Base-by-base conservation (phyloP, 2,888 invertebrate species). In the Callimorpha dominula region DNA sequence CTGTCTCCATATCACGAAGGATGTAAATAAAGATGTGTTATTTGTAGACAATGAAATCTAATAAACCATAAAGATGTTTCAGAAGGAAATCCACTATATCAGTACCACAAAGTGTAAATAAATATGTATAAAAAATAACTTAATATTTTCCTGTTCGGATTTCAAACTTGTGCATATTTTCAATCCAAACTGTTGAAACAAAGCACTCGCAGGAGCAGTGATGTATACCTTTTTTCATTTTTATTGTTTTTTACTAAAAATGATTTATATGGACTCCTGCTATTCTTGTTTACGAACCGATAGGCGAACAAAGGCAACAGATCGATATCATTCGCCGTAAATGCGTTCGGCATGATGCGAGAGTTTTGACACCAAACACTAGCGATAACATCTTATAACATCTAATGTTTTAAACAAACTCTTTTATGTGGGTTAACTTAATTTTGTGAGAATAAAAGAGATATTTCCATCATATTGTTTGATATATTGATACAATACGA, bases 331-430 rank as follows among this genome's bases (percentile, higher is more conserved):
- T 78, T 78, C 78, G 82, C 84, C 88, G 87, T 89, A 94, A 95
- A 94, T 95, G 94, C 84, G 90, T 94, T 93, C 95, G 88, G 94
- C 94, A 94, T 95, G 95, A 95, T 94, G 95, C 92, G 95, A 94
- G 94, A 94, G 87, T 95, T 95, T 94, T 95, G 95, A 95, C 95
- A 95, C 95, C 95, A 95, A 94, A 95, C 92, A 93, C 80, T 49
- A 73, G 20, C 82, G 95, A 95, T 95, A 95, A 93, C 86, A 95
- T 95, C 95, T 94, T 90, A 93, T 93, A 94, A 93, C 90, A 89
- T 87, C 95, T 95, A 95, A 95, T 95, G 94, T 95, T 95, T 95
- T 95, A 95, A 95, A 95, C 95, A 95, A 95, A 95, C 95, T 94
- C 93, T 87, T 95, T 95, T 94, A 94, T 94, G 85, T 90, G 88